These are phyloP conservation scores for Rutilus rutilus DNA, from an alignment of 2,113 vertebrate species.

Conservation along the genomic window DNA sequence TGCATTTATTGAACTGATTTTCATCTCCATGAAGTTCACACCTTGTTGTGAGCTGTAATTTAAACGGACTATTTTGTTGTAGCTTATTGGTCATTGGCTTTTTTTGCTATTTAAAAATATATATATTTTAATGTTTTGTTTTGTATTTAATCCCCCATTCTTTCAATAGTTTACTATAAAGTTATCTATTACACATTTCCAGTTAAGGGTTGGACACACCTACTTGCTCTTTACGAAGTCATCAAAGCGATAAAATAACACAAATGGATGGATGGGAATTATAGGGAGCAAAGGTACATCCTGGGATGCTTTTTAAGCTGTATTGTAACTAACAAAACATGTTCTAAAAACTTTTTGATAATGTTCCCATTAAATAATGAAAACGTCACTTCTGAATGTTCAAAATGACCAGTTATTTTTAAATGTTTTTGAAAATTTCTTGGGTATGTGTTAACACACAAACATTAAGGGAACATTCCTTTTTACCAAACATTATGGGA, in stretches of 20 bases:
- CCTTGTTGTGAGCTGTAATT: background rate
- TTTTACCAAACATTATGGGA: too few relatives aligned
- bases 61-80: background rate
- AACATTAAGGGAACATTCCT: too few relatives aligned
- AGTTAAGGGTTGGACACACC: background rate
- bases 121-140: background rate
- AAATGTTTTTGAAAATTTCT: too few relatives aligned
- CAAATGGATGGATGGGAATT: background rate
- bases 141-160: background rate
- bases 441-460: too few relatives aligned
- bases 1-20: conserved; percentile 5
- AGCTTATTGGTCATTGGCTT: background rate
- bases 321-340: background rate
- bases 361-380: too few relatives aligned
- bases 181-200: background rate
- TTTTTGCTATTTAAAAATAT: background rate
- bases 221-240: background rate
- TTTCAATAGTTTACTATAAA: background rate
- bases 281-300: background rate
- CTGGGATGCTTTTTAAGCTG: background rate
- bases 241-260: background rate
- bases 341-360: too few relatives aligned
- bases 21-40: background rate
- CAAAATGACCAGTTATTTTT: too few relatives aligned
- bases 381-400: too few relatives aligned